phyloP scores from a whole-genome alignment of 2,113 vertebrate species.

The Ovis canadensis region DNA sequence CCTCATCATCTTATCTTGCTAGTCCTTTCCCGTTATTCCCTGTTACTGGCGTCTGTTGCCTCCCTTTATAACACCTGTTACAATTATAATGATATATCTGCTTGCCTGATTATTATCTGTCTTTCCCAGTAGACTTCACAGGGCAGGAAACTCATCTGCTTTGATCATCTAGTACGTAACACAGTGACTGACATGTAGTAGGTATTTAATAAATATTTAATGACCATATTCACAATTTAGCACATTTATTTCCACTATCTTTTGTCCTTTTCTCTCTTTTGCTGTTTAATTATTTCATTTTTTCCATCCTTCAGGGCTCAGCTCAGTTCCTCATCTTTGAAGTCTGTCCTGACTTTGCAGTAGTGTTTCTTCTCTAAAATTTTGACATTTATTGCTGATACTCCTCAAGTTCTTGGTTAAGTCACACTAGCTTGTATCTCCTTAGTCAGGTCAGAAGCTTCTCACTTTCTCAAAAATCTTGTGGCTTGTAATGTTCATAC shows the following conservation, averaged over 20 bases:
- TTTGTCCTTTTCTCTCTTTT: not conserved
- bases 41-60: constrained; percentile 1
- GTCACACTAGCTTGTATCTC: not conserved
- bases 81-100: constrained; percentile 26
- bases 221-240: not conserved
- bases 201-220: constrained; percentile 40
- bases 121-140: not conserved
- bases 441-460: not conserved
- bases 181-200: not conserved
- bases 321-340: not conserved
- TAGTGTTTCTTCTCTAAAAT: not conserved
- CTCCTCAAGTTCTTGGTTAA: not conserved
- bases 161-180: not conserved
- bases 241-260: not conserved
- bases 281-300: not conserved
- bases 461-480: not conserved
- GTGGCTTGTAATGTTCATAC: not conserved
- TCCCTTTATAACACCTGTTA: constrained; percentile 6
- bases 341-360: not conserved
- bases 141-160: not conserved
- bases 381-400: not conserved
- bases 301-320: not conserved
- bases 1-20: not conserved
- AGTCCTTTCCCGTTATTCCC: constrained; percentile 12
- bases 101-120: constrained; percentile 14